Conservation (phyloP, 2,113 vertebrate species). For the Misgurnus anguillicaudatus region DNA sequence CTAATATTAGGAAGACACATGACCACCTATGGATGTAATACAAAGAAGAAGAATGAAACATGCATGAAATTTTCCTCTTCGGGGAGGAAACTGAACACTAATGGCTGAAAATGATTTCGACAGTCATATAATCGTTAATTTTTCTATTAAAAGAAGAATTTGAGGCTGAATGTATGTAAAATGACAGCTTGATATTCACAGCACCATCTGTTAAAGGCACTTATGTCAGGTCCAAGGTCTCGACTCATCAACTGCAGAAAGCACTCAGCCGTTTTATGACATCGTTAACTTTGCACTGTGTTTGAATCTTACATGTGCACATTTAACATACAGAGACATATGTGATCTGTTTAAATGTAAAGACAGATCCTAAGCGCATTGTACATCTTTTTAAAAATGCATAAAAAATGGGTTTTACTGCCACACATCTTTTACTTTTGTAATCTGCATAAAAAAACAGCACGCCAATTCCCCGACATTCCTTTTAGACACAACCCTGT, state of each 20-base stretch:
- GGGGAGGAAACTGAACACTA: neutral
- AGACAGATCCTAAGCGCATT: neutral
- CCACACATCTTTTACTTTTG: too few species aligned
- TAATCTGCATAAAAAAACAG: neutral
- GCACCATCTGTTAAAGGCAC: conserved; percentile 29
- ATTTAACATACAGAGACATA: conserved; percentile 3
- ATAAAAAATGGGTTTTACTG: neutral
- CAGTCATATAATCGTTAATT: conserved; percentile 17
- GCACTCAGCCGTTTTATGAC: conserved; percentile 26
- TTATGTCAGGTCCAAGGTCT: conserved; percentile 18
- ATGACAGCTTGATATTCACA: conserved; percentile 12
- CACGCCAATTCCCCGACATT: neutral
- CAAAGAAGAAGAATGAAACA: neutral
- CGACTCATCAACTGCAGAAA: neutral
- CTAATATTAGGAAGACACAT: neutral
- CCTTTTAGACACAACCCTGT: neutral
- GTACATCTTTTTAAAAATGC: neutral
- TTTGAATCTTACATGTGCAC: conserved; percentile 8
- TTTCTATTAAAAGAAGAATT: conserved; percentile 19
- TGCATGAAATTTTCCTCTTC: conserved; percentile 1
- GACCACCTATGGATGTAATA: neutral
- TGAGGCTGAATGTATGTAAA: conserved; percentile 18
- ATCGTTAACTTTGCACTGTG: conserved; percentile 17
- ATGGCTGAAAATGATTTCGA: neutral
- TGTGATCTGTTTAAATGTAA: neutral